A percentile compares a stretch with the other conserved stretches of the same genome.
phyloP scores from a whole-genome alignment of 2,113 vertebrate species.

The Xiphophorus maculatus region DNA sequence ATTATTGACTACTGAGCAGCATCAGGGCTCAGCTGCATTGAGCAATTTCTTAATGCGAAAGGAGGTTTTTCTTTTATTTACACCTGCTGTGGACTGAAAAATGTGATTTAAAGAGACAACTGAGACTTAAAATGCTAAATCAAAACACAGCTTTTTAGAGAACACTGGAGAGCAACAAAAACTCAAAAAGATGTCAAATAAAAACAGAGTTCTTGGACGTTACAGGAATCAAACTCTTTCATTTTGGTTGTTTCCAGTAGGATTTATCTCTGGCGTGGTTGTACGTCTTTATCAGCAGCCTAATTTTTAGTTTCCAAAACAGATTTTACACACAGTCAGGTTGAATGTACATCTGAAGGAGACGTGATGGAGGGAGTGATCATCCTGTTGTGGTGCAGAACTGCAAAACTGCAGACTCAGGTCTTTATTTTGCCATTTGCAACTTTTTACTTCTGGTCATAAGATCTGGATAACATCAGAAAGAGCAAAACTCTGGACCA shows the following conservation, averaged over 20 bases:
- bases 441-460: not conserved
- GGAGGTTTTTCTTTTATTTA: not conserved
- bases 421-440: too few species aligned
- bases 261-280: not conserved
- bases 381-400: too few species aligned
- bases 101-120: not conserved
- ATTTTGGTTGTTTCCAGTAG: not conserved
- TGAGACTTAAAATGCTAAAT: not conserved
- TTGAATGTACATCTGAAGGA: too few species aligned
- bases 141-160: not conserved
- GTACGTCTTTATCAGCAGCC: too few species aligned
- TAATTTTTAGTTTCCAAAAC: too few species aligned
- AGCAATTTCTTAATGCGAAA: not conserved
- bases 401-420: too few species aligned
- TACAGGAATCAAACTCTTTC: too few species aligned
- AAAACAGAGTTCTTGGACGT: too few species aligned
- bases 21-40: not conserved
- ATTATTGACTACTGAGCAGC: not conserved
- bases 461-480: not conserved
- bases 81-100: not conserved
- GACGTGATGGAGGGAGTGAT: too few species aligned
- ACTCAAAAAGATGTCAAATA: not conserved
- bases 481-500: not conserved
- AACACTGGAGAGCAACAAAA: not conserved
- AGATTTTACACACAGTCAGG: not conserved